Percentiles rank a stretch among this genome's conserved stretches.
phyloP scores from a whole-genome alignment of 64 coral and sea anemone genomes.

The Actinia equina region DNA sequence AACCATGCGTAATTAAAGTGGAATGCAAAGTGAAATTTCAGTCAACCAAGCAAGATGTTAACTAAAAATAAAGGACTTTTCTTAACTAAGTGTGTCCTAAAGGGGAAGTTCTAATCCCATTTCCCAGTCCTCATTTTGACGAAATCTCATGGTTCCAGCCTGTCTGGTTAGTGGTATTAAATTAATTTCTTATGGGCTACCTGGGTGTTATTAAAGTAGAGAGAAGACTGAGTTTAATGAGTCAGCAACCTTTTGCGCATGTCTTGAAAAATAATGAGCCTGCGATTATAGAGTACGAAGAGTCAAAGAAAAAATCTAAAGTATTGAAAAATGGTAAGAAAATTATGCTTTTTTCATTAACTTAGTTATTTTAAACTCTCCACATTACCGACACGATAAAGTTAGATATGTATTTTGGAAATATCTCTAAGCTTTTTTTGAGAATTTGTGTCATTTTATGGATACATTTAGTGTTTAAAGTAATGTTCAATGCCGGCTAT shows the following conservation, averaged over 20 bases:
- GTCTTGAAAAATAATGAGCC: not conserved
- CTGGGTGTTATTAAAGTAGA: not conserved
- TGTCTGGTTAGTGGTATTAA: no score
- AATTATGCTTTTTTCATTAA: not conserved
- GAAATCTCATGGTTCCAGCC: no score
- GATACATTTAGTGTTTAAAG: not conserved
- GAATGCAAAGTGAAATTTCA: no score
- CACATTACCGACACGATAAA: not conserved
- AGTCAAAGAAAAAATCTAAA: not conserved
- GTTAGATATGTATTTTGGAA: not conserved
- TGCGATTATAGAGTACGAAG: not conserved
- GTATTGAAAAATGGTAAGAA: not conserved
- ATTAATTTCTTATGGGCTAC: not conserved
- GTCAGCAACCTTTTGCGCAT: conserved; percentile 25
- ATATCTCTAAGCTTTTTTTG: not conserved
- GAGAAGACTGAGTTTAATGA: not conserved
- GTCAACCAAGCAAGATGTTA: no score
- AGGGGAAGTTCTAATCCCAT: no score
- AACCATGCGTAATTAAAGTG: no score
- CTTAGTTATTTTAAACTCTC: not conserved
- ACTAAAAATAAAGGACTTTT: no score
- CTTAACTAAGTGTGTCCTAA: no score
- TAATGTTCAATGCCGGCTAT: not conserved
- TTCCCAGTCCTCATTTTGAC: no score
- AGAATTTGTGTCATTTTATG: not conserved